Conservation (phyloP, 2,888 invertebrate species). For the Apodemia mormo region DNA sequence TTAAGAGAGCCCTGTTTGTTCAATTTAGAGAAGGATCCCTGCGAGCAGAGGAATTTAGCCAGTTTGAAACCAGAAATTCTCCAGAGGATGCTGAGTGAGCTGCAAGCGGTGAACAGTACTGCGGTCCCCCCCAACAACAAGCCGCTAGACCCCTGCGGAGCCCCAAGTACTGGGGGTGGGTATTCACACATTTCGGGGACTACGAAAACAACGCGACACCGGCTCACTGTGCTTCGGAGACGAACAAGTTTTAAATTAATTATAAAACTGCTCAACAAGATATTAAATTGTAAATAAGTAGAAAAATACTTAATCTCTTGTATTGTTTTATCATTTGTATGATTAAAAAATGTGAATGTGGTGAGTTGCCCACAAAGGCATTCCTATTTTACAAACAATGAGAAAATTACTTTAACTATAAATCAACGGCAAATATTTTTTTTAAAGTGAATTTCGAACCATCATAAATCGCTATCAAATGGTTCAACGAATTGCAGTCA, state of each 20-base stretch:
- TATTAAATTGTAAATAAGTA: too few relatives aligned
- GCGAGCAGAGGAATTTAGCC: constrained; percentile 90
- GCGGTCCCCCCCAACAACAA: constrained; percentile 88
- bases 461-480: too few relatives aligned
- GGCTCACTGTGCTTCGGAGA: not conserved
- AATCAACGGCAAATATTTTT: too few relatives aligned
- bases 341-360: too few relatives aligned
- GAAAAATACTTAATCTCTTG: too few relatives aligned
- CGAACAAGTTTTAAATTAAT: not conserved
- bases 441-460: too few relatives aligned
- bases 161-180: constrained; percentile 89
- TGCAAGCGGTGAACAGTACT: constrained; percentile 84
- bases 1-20: constrained; percentile 88
- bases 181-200: constrained; percentile 92
- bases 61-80: constrained; percentile 82
- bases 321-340: too few relatives aligned
- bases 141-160: constrained; percentile 85
- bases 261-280: too few relatives aligned
- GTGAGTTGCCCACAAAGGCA: too few relatives aligned
- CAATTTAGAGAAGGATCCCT: constrained; percentile 91
- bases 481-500: too few relatives aligned
- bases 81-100: constrained; percentile 68
- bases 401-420: too few relatives aligned
- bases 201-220: constrained; percentile 41
- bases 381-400: too few relatives aligned